A percentile compares a stretch with the other conserved stretches of the same genome.
phyloP scores from a whole-genome alignment of 2,113 vertebrate genomes.

The Silurus meridionalis region DNA sequence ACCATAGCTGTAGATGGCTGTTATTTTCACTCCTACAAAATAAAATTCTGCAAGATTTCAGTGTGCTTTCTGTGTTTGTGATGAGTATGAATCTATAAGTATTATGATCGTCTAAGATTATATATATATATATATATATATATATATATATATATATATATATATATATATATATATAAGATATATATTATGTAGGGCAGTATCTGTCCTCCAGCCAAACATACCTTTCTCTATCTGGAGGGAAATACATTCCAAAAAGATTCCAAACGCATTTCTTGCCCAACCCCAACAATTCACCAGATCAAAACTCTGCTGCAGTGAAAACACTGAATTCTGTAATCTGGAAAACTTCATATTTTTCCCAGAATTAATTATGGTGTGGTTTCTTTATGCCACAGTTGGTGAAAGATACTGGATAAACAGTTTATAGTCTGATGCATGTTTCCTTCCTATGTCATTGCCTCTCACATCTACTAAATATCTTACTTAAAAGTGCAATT shows the following conservation, averaged over 20 bases:
- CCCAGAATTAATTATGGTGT: neutral
- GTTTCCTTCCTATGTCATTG: neutral
- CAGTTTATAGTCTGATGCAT: neutral
- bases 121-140: too few relatives aligned
- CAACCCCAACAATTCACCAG: neutral
- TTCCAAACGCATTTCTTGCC: neutral
- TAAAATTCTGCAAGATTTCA: too few relatives aligned
- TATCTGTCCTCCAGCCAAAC: slow-evolving; percentile 14
- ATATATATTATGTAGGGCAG: neutral
- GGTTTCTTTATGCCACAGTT: neutral
- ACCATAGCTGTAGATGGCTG: neutral
- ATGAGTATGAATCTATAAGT: too few relatives aligned
- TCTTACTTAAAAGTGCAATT: neutral
- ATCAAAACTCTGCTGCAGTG: neutral
- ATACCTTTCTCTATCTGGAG: neutral
- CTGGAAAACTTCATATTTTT: neutral
- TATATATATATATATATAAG: too few relatives aligned
- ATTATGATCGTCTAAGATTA: too few relatives aligned
- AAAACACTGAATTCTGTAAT: neutral
- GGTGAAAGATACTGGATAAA: too few relatives aligned
- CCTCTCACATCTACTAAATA: neutral
- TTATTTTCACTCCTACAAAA: neutral
- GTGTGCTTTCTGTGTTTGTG: neutral
- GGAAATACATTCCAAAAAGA: slow-evolving; percentile 5
- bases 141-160: too few relatives aligned